Percentiles rank a stretch among this genome's conserved stretches.
These are phyloP conservation scores for Meliscaeva auricollis DNA, from an alignment of 2,888 invertebrate genomes.

Conservation along the genomic window DNA sequence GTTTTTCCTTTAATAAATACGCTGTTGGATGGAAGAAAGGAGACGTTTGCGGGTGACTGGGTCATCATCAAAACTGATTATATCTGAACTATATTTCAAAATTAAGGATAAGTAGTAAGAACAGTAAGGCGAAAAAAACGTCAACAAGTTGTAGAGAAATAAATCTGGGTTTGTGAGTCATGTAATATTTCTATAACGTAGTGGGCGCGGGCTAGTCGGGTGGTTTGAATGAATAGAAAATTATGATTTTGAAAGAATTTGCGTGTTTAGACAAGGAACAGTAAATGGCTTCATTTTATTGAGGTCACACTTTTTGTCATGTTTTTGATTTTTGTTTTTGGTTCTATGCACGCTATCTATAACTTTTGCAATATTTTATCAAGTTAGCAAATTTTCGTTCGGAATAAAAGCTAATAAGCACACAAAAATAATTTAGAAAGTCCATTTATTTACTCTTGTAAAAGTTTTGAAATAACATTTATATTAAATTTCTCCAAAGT, in stretches of 20 bases:
- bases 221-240: constrained; percentile 4
- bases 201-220: too few species aligned
- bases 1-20: constrained; percentile 30
- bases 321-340: too few species aligned
- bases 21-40: background rate
- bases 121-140: constrained; percentile 12
- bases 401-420: too few species aligned
- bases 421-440: too few species aligned
- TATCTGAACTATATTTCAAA: constrained; percentile 67
- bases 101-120: constrained; percentile 41
- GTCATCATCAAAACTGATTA: constrained; percentile 72
- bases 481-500: too few species aligned
- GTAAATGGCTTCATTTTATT: background rate
- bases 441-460: too few species aligned
- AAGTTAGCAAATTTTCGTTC: too few species aligned
- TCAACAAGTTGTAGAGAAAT: constrained; percentile 10
- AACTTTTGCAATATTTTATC: too few species aligned
- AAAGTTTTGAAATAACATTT: too few species aligned
- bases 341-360: too few species aligned
- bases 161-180: constrained; percentile 60
- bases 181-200: background rate
- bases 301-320: background rate
- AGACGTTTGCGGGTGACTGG: constrained; percentile 45
- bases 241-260: background rate
- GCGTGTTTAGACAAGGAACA: background rate